phyloP scores from a whole-genome alignment of 2,888 invertebrate genomes.

The Nephrocerus scutellatus region DNA sequence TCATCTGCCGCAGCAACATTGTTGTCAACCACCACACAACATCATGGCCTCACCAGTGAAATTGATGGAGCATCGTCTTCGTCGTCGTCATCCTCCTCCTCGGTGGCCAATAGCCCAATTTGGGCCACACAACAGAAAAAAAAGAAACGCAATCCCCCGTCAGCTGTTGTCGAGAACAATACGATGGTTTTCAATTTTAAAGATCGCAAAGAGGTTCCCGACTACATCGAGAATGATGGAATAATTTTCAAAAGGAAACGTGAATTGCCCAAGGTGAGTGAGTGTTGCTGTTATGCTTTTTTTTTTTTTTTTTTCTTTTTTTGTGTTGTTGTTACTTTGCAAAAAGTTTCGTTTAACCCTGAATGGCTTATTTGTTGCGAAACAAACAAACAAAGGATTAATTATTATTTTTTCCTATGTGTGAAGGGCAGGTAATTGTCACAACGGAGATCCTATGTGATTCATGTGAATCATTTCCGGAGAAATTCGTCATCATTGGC shows the following conservation, averaged over 20 bases:
- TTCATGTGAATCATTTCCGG: slow-evolving; percentile 9
- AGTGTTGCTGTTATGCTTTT: slow-evolving; percentile 1
- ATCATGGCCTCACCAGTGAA: no score
- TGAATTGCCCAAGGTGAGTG: slow-evolving; percentile 67
- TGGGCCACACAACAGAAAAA: slow-evolving; percentile 38
- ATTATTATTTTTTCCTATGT: not conserved
- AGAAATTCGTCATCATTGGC: slow-evolving; percentile 15
- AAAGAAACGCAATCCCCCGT: slow-evolving; percentile 32
- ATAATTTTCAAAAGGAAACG: slow-evolving; percentile 61
- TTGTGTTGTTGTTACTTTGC: slow-evolving; percentile 8
- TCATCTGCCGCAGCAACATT: no score
- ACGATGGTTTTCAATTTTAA: slow-evolving; percentile 84
- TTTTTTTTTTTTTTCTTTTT: slow-evolving; percentile 3
- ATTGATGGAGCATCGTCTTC: slow-evolving; percentile 27
- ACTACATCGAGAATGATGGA: slow-evolving; percentile 87
- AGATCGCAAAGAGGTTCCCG: slow-evolving; percentile 75
- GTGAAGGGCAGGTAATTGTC: no score
- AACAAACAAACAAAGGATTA: not conserved
- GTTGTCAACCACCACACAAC: no score
- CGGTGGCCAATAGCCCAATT: slow-evolving; percentile 27
- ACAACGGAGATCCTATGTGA: no score
- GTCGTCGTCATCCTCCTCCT: slow-evolving; percentile 14
- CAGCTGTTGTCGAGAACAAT: slow-evolving; percentile 53
- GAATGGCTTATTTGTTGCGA: slow-evolving; percentile 15
- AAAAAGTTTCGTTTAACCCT: slow-evolving; percentile 11